These are phyloP conservation scores for Paguma larvata DNA, from an alignment of 2,797 vertebrate genomes.

Conservation along the genomic window DNA sequence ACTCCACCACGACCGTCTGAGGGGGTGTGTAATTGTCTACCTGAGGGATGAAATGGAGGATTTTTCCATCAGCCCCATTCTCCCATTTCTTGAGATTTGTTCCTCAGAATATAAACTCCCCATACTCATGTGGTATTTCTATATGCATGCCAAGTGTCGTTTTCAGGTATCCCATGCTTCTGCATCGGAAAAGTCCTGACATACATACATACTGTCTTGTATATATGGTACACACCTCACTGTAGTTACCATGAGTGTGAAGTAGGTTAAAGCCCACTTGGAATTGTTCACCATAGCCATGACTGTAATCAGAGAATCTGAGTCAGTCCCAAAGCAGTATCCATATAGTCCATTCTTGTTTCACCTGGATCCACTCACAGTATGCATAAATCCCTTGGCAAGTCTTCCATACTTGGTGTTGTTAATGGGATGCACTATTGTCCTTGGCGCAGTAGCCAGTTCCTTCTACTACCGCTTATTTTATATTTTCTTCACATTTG, in stretches of 20 bases:
- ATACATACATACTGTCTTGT: background rate
- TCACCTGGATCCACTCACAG: background rate
- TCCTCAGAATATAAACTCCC: background rate
- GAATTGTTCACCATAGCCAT: background rate
- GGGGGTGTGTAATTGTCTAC: background rate
- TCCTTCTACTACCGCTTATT: background rate
- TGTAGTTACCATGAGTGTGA: background rate
- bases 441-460: background rate
- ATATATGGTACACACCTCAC: background rate
- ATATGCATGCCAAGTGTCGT: background rate
- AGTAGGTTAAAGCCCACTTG: background rate
- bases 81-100: background rate
- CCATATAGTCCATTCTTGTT: background rate
- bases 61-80: background rate
- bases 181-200: background rate
- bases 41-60: background rate
- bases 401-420: background rate
- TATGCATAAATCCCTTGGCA: background rate
- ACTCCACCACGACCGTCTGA: background rate
- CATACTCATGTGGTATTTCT: background rate
- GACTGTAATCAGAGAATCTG: background rate
- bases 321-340: background rate
- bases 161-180: background rate
- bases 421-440: background rate
- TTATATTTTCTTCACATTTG: background rate